Percentiles rank a stretch among this genome's conserved stretches.
Conservation (phyloP, 1,140 invertebrate genomes). For the Drosophila seguyi region DNA sequence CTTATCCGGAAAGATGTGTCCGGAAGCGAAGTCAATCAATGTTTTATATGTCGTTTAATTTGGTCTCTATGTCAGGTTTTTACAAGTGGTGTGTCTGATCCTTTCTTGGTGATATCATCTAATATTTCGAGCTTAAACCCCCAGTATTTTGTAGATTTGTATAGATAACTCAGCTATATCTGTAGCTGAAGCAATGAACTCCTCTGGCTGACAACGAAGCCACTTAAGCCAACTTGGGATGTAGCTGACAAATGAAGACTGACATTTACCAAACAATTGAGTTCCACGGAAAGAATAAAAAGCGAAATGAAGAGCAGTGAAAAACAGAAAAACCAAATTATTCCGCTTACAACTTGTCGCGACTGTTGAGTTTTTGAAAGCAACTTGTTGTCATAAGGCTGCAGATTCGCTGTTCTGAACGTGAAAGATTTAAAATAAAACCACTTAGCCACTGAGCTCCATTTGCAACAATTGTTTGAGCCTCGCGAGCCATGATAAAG, state of each 20-base stretch:
- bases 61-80: background rate
- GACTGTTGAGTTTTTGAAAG: slow-evolving; percentile 81
- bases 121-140: background rate
- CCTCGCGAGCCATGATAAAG: slow-evolving; percentile 63
- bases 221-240: slow-evolving; percentile 71
- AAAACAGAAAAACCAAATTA: slow-evolving; percentile 68
- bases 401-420: slow-evolving; percentile 40
- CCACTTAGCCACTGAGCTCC: slow-evolving; percentile 73
- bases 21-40: background rate
- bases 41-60: background rate
- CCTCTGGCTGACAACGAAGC: slow-evolving; percentile 70
- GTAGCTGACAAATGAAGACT: slow-evolving; percentile 84
- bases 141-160: background rate
- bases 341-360: slow-evolving; percentile 71
- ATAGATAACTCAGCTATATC: slow-evolving; percentile 20
- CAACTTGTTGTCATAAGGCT: slow-evolving; percentile 79
- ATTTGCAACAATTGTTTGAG: slow-evolving; percentile 76
- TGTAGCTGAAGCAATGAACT: slow-evolving; percentile 63
- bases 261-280: slow-evolving; percentile 83
- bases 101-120: too few relatives aligned
- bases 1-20: background rate
- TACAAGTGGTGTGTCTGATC: background rate
- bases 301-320: slow-evolving; percentile 23
- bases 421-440: slow-evolving; percentile 85
- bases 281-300: slow-evolving; percentile 19